phyloP scores from a whole-genome alignment of 2,113 vertebrate genomes.

The Eupsittula cactorum region DNA sequence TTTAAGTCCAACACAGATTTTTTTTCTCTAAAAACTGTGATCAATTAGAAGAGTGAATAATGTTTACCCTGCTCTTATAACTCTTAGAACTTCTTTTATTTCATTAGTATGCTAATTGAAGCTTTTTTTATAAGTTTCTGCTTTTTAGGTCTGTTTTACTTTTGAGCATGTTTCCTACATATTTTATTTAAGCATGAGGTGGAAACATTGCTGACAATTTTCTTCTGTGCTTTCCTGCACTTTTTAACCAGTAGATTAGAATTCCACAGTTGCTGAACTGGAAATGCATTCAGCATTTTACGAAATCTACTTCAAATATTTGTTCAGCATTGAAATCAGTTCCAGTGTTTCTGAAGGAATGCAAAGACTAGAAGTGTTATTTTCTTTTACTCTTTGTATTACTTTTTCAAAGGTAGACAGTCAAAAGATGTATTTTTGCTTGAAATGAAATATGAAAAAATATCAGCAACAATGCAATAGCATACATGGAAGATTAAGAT shows the following conservation, averaged over 20 bases:
- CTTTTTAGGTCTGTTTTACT: background rate
- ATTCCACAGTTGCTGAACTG: background rate
- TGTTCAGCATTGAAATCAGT: background rate
- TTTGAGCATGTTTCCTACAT: background rate
- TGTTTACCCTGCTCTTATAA: background rate
- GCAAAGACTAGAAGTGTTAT: background rate
- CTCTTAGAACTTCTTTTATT: background rate
- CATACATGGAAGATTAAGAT: background rate
- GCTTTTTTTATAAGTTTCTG: background rate
- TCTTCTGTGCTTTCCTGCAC: background rate
- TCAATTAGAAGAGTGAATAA: too few species aligned
- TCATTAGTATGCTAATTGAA: background rate
- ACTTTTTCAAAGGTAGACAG: background rate
- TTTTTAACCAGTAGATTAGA: conserved; percentile 20
- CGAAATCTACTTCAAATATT: background rate
- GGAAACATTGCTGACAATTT: background rate
- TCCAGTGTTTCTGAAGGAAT: background rate
- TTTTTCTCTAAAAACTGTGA: too few species aligned
- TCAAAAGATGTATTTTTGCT: background rate
- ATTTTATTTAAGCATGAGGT: background rate
- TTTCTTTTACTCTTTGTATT: background rate
- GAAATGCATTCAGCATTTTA: background rate
- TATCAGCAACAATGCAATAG: background rate
- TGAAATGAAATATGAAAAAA: background rate
- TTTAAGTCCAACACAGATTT: too few species aligned